These are phyloP conservation scores for Ormyrus labotus DNA, from an alignment of 2,888 invertebrate species.

Conservation along the genomic window DNA sequence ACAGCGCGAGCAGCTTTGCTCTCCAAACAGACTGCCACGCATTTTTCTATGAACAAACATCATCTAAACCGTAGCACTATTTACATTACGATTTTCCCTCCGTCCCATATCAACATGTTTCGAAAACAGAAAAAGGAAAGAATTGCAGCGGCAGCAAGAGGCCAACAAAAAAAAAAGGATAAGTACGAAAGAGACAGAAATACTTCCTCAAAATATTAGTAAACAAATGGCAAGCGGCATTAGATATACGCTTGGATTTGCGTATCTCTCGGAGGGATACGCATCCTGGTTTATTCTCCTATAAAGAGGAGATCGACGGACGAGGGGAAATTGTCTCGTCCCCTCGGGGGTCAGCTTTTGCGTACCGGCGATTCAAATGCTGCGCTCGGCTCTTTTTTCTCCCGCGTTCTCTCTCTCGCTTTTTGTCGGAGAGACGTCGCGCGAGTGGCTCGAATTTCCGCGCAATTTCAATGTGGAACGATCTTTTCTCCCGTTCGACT, in stretches of 20 bases:
- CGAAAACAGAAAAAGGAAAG: background rate
- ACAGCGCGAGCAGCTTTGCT: too few species aligned
- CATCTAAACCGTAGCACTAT: too few species aligned
- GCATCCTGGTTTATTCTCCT: slow-evolving; percentile 39
- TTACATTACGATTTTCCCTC: too few species aligned
- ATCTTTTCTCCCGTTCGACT: slow-evolving; percentile 36
- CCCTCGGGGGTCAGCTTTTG: slow-evolving; percentile 35
- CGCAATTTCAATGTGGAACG: slow-evolving; percentile 29
- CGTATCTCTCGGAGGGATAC: slow-evolving; percentile 10
- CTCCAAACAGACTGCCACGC: too few species aligned
- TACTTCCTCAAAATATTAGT: slow-evolving; percentile 41
- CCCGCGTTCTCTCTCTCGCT: slow-evolving; percentile 9
- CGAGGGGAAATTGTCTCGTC: slow-evolving; percentile 43
- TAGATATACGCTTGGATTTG: slow-evolving; percentile 12
- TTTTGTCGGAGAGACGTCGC: background rate
- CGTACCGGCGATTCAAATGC: background rate
- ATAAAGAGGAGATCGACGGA: slow-evolving; percentile 42
- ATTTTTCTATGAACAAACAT: too few species aligned
- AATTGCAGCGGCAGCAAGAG: background rate
- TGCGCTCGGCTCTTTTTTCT: slow-evolving; percentile 1
- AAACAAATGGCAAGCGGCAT: slow-evolving; percentile 47
- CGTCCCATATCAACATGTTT: too few species aligned
- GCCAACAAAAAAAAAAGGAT: background rate
- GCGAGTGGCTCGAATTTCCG: slow-evolving; percentile 31
- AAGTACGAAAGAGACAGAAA: background rate